Base-by-base conservation (phyloP, 2,113 vertebrate species). In the Craseonycteris thonglongyai region DNA sequence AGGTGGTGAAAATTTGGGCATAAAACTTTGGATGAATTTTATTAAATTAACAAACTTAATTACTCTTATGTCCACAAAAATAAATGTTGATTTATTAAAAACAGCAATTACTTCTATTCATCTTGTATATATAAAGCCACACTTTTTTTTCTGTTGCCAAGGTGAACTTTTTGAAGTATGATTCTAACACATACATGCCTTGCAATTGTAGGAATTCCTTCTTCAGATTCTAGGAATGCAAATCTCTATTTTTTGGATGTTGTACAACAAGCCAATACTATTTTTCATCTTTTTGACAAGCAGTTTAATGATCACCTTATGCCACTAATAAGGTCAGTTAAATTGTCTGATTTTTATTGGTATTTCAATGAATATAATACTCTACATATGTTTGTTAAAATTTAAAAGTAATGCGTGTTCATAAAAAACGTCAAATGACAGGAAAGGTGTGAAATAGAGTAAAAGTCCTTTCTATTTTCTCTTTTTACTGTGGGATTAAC, bases 251-350 rank as follows among this genome's bases (percentile, higher is more conserved):
- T 99, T 98, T 98, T 99, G 98, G 99, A 99, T 97, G 99, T 99
- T 95, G 99, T 99, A 71, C 99, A 99, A 95, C 99, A 99, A 91
- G 99, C 99, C 49, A 99, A 99, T 98, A 99, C 99, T 22, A 99
- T 99, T 98, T 99, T 99, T 98, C 99, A 99, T 98, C 98, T 99
- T 94, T 99, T 99, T 98, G 99, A 99, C 98, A 99, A 99, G 97
- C 99, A 99, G 93, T 99, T 99, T 98, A 99, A 99, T 97, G 99
- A 99, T 98, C 99, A 99, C 97, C 99, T 99, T 96, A 99, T 99
- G 99, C 99, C 99, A 96, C 98, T 99, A 93, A 99, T 99, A 98
- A 99, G 99, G 99, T 99, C 97, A 97, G 98, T 96, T n/a, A 88
- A 22, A 71, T 88, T 69, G 63, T 97, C n/a, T 90, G 58, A 66